Evolutionary conservation across 2,113 vertebrate genomes (phyloP).

Genomic region (Taxidea taxus): DNA sequence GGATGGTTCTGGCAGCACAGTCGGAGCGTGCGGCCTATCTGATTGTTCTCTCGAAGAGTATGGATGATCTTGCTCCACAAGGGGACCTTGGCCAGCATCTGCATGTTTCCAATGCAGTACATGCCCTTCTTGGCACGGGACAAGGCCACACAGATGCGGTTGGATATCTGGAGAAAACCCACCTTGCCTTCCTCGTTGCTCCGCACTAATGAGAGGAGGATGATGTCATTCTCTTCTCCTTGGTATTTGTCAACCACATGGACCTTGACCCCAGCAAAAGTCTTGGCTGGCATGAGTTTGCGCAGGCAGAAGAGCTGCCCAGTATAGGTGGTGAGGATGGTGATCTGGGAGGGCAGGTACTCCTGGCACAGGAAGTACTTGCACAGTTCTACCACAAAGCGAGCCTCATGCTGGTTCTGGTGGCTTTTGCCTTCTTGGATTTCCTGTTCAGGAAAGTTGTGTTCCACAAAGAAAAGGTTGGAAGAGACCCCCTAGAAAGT

Average conservation of each 20-base stretch:
- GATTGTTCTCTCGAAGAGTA: constrained; percentile 84
- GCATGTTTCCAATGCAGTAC: constrained; percentile 92
- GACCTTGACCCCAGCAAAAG: constrained; percentile 91
- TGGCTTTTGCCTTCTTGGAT: constrained; percentile 93
- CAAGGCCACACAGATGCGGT: constrained; percentile 94
- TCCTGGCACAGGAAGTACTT: constrained; percentile 90
- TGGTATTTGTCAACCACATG: constrained; percentile 98
- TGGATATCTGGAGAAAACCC: constrained; percentile 93
- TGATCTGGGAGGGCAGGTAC: constrained; percentile 93
- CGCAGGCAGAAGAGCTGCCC: constrained; percentile 93
- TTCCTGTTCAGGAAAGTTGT: constrained; percentile 86
- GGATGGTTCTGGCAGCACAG: constrained; percentile 96
- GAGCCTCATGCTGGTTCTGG: constrained; percentile 91
- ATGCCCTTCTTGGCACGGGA: constrained; percentile 96
- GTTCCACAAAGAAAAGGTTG: constrained; percentile 94
- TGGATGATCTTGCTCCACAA: constrained; percentile 93
- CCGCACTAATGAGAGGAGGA: constrained; percentile 94
- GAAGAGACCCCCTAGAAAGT: constrained; percentile 87
- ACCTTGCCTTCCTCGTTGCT: constrained; percentile 88
- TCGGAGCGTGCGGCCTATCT: constrained; percentile 84
- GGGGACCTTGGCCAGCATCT: constrained; percentile 87
- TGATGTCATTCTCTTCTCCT: constrained; percentile 96
- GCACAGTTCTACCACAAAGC: constrained; percentile 92
- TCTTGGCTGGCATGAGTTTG: constrained; percentile 87
- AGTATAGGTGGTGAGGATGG: constrained; percentile 95